Evolutionary conservation across 2,888 invertebrate species (phyloP), one percentile per base, ranked within the genome.

Genomic region (Acleris holmiana): DNA sequence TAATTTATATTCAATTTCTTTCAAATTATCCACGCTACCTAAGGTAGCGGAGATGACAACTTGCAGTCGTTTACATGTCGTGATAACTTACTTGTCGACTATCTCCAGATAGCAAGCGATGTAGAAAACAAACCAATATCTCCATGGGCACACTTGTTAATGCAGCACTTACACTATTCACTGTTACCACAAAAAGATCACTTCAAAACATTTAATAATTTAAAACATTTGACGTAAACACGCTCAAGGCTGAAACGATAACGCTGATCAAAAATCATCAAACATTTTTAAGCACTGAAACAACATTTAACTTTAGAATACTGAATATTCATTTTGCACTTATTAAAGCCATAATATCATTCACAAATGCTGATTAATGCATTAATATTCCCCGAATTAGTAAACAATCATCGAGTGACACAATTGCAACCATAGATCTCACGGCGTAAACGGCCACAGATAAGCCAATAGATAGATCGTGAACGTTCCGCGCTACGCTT

Each of bases 361-460:
- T 67, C 68, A 70, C 60, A 65, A 70, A 71, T 69, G 69, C 69
- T 73, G 61, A 71, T 73, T 71, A 75, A 72, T 77, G 72, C 80
- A 77, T 73, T 70, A 76, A 71, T 79, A 82, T 72, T 81, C 83
- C 83, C 79, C 75, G 83, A 88, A 89, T 86, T 91, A 88, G 89
- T 91, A 91, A 91, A 91, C 91, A 91, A 91, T 88, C 86, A 73
- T 69, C 72, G 75, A 83, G 74, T 90, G 89, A 91, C 91, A 91
- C 90, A 88, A 89, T 85, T 84, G 79, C 83, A 80, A 89, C 89
- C 91, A 91, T 91, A 91, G 91, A 91, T 83, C 79, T 74, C 79
- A 84, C 84, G 84, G 91, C 91, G 88, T 90, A 88, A 79, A 86
- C 75, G 77, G 86, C 88, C 88, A 89, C 84, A 90, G 87, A 89